Conservation (phyloP, 2,113 vertebrate species). For the Anolis carolinensis region DNA sequence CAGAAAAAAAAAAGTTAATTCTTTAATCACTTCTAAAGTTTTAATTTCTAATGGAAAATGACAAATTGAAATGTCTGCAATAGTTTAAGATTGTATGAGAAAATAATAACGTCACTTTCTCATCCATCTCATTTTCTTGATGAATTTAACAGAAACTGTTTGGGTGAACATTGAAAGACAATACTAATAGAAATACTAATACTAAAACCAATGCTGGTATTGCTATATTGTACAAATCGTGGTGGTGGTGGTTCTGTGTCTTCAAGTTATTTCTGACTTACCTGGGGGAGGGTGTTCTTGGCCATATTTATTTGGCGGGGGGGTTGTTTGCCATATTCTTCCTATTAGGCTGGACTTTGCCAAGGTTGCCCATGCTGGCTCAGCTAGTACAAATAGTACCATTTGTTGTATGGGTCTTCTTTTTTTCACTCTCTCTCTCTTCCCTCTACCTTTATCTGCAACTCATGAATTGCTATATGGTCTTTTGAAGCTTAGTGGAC, state of each 20-base stretch:
- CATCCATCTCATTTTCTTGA: not conserved
- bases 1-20: not conserved
- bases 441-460: not conserved
- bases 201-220: no score
- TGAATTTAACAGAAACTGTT: not conserved
- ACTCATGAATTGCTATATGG: not conserved
- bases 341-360: no score
- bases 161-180: accelerated
- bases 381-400: no score
- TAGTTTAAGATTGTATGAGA: slow-evolving; percentile 19
- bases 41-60: slow-evolving; percentile 4
- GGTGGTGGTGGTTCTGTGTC: no score
- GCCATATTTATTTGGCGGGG: no score
- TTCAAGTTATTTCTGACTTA: no score
- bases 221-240: no score
- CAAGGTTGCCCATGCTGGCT: no score
- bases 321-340: no score
- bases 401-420: no score
- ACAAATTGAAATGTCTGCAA: not conserved
- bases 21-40: not conserved
- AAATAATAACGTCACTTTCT: not conserved
- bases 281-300: no score
- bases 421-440: no score
- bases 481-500: not conserved
- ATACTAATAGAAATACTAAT: not conserved